phyloP scores from a whole-genome alignment of 2,797 vertebrate genomes.

The Poeciliopsis paucimaculata region DNA sequence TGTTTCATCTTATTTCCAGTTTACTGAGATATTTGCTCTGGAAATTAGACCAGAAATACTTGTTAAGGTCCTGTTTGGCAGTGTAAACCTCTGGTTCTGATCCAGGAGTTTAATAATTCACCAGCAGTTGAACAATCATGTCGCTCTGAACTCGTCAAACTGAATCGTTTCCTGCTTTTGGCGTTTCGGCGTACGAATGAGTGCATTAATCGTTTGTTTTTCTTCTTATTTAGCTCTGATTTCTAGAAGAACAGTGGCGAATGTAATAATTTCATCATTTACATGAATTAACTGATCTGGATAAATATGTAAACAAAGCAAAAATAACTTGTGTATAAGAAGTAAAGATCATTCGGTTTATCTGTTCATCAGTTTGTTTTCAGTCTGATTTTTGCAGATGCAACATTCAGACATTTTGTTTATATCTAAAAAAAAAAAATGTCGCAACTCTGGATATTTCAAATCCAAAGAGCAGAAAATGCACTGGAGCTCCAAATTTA shows the following conservation, averaged over 20 bases:
- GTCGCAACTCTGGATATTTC: too few relatives aligned
- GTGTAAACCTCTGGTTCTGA: too few relatives aligned
- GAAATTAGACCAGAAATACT: too few relatives aligned
- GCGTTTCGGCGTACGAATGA: not conserved
- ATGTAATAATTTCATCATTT: not conserved
- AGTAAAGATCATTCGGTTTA: not conserved
- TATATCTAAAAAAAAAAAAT: not conserved
- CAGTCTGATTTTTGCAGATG: not conserved
- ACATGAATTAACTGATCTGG: not conserved
- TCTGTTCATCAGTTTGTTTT: not conserved
- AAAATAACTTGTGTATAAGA: not conserved
- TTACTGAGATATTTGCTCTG: too few relatives aligned
- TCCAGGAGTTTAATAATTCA: conserved; percentile 45
- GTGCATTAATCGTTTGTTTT: too few relatives aligned
- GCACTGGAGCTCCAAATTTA: too few relatives aligned
- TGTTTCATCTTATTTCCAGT: too few relatives aligned
- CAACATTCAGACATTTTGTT: not conserved
- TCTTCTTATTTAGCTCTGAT: not conserved
- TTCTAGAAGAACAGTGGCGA: not conserved
- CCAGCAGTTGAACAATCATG: conserved; percentile 17
- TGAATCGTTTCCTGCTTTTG: conserved; percentile 10
- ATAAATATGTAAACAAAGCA: not conserved
- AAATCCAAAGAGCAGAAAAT: too few relatives aligned
- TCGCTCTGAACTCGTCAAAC: not conserved
- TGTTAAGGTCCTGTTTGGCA: too few relatives aligned